phyloP scores from a whole-genome alignment of 1,140 invertebrate species.

The Eriocheir sinensis region DNA sequence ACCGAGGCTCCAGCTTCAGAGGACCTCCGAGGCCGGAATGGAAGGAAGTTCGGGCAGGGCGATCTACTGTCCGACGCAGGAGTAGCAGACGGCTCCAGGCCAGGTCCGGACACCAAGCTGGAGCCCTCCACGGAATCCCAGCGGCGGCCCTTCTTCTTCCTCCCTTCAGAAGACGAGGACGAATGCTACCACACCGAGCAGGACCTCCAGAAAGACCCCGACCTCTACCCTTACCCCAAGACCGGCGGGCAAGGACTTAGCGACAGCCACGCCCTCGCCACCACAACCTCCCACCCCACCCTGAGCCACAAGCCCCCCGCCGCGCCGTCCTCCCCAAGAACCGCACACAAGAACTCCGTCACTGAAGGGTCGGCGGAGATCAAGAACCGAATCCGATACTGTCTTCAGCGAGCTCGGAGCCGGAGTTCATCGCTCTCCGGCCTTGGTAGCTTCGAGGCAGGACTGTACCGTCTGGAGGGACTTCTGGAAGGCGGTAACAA shows the following conservation, averaged over 20 bases:
- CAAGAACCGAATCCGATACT: slow-evolving; percentile 59
- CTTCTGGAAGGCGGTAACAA: slow-evolving; percentile 44
- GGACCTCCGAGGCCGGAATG: background rate
- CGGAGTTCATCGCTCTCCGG: slow-evolving; percentile 60
- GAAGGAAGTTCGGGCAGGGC: slow-evolving; percentile 63
- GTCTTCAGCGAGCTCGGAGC: slow-evolving; percentile 61
- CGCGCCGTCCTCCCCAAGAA: background rate
- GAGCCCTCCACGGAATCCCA: slow-evolving; percentile 57
- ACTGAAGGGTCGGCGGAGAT: slow-evolving; percentile 39
- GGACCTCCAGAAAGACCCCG: slow-evolving; percentile 45
- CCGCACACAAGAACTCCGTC: slow-evolving; percentile 32
- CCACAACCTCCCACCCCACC: background rate
- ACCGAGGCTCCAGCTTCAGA: background rate
- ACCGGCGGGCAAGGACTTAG: slow-evolving; percentile 18
- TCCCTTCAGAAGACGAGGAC: slow-evolving; percentile 72
- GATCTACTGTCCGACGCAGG: background rate
- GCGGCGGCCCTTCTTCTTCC: slow-evolving; percentile 62
- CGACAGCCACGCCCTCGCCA: slow-evolving; percentile 5
- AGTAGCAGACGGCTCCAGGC: background rate
- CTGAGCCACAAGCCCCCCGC: background rate
- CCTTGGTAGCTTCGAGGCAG: slow-evolving; percentile 69
- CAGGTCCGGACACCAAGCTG: slow-evolving; percentile 37
- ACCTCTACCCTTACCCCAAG: slow-evolving; percentile 69
- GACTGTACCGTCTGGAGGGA: slow-evolving; percentile 65
- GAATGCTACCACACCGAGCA: slow-evolving; percentile 44